Evolutionary conservation across 2,113 vertebrate genomes (phyloP).

Genomic region (Petrocephalus microphthalmus): DNA sequence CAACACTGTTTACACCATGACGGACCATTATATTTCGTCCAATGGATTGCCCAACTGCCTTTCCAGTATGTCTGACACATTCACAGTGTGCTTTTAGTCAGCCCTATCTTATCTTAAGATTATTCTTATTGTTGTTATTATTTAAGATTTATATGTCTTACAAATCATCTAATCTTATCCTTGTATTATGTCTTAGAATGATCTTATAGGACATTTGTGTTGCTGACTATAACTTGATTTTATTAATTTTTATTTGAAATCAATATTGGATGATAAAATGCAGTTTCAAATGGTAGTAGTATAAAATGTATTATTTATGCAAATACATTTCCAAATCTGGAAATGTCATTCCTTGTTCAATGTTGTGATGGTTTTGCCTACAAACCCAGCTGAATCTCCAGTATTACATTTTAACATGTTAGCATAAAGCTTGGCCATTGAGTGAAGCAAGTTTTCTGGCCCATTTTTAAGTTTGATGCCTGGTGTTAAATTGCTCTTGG

Average conservation of each 20-base stretch:
- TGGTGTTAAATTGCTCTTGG: background rate
- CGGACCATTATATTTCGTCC: background rate
- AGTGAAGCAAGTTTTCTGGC: background rate
- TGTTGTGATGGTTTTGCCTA: background rate
- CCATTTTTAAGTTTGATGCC: background rate
- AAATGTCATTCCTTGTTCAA: background rate
- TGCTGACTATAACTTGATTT: background rate
- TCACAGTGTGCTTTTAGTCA: background rate
- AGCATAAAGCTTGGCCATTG: background rate
- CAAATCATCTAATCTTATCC: too few species aligned
- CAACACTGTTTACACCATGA: slow-evolving; percentile 1
- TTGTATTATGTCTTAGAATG: background rate
- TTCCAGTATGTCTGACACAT: background rate
- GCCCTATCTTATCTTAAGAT: too few species aligned
- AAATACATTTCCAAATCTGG: background rate
- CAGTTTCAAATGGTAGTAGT: background rate
- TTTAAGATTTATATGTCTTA: too few species aligned
- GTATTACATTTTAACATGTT: background rate
- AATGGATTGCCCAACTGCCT: background rate
- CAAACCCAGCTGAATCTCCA: background rate
- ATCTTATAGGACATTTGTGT: background rate
- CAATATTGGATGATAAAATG: background rate
- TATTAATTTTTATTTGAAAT: background rate
- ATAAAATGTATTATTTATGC: background rate
- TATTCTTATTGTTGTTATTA: too few species aligned